Percentiles rank a stretch among this genome's conserved stretches.
Evolutionary conservation across 1,140 invertebrate species (phyloP).

Genomic region (Zophobas morio): DNA sequence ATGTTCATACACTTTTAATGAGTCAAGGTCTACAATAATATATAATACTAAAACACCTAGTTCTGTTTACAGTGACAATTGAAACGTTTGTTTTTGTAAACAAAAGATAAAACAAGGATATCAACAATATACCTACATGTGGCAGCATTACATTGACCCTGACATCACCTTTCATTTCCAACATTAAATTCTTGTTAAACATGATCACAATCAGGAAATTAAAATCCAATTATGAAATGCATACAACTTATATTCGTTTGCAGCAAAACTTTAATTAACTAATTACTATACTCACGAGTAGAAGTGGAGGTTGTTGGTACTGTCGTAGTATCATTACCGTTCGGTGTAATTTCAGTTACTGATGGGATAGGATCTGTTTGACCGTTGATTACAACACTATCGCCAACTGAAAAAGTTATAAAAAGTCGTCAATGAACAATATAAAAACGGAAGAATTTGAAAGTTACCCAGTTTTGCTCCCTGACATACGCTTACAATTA

Average conservation of each 20-base stretch:
- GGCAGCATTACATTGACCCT: not conserved
- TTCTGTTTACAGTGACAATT: conserved; percentile 18
- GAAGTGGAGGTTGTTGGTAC: conserved; percentile 1
- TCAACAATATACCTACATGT: not conserved
- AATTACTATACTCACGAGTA: conserved; percentile 20
- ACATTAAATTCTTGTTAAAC: too few relatives aligned
- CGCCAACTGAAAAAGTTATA: not conserved
- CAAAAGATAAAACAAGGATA: conserved; percentile 22
- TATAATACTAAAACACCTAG: not conserved
- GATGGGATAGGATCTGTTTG: not conserved
- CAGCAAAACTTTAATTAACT: not conserved
- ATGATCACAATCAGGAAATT: too few relatives aligned
- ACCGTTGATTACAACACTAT: conserved; percentile 15
- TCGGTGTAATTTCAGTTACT: not conserved
- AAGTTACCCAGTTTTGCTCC: not conserved
- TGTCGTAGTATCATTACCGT: not conserved
- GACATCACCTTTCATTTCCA: not conserved
- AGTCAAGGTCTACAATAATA: conserved; percentile 14
- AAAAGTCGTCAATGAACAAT: not conserved
- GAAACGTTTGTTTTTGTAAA: conserved; percentile 2
- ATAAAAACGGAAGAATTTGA: not conserved
- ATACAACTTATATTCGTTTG: not conserved
- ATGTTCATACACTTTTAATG: not conserved
- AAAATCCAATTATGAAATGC: too few relatives aligned
- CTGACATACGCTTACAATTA: conserved; percentile 31